Base-by-base conservation (phyloP, 2,888 invertebrate species). In the Xylota segnis region DNA sequence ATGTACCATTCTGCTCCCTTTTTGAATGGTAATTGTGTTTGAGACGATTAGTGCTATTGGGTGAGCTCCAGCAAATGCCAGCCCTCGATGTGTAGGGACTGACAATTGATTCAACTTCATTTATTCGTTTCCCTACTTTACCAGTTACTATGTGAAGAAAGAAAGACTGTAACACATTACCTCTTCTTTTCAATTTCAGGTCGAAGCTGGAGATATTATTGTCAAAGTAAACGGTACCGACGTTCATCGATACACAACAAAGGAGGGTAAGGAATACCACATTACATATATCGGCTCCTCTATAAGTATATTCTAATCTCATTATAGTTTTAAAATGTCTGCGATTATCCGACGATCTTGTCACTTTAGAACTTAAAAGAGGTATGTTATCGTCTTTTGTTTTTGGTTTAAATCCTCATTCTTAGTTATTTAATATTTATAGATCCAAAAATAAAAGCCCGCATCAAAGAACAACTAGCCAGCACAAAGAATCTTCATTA, bases 161-260 rank as follows among this genome's bases (percentile, higher is more conserved):
- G 23, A 23, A 32, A 32, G 2, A 5, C 32, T n/a, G n/a, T n/a
- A n/a, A n/a, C n/a, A 1, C 32, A 32, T 32, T 10, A 9, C 54
- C 16, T 12, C 37, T 66, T 77, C 61, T 77, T 32, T 66, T 58
- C 68, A 45, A 68, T 88, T 89, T 86, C 95, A 98, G 98, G 96
- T 98, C 91, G 97, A 98, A 94, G 97, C 97, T 91, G 98, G 98
- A 90, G 98, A 98, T 94, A 96, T 98, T 91, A 96, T 98, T 93
- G 94, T 97, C 93, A 97, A 97, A 95, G 96, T 98, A 92, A 98
- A 98, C 94, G 97, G 97, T 94, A 96, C 96, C 91, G 97, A 97
- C 94, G 97, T 98, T 91, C 96, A 96, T 94, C 95, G 96, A 93
- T 96, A 96, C 93, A 97, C 96, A 93, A 98, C 97, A 92, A 97